Conservation (phyloP, 2,113 vertebrate genomes). For the Gasterosteus nipponicus region DNA sequence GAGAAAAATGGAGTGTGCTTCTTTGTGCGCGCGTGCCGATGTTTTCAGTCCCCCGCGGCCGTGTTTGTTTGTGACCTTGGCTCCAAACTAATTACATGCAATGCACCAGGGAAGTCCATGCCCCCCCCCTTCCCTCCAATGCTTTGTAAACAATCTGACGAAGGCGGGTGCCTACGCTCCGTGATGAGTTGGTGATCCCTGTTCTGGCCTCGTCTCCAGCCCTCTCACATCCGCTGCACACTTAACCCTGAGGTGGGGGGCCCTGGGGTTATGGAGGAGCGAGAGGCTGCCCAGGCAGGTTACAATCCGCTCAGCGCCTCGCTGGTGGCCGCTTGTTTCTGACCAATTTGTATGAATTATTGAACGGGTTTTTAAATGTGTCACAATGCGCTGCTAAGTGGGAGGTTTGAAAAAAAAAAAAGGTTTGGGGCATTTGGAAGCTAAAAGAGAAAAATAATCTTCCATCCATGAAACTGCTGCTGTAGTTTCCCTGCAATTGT, state of each 20-base stretch:
- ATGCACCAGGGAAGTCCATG: conserved; percentile 67
- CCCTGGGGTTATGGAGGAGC: conserved; percentile 8
- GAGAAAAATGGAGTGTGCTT: conserved; percentile 43
- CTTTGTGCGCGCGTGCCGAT: conserved; percentile 10
- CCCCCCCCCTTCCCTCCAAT: conserved; percentile 46
- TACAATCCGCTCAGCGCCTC: conserved; percentile 44
- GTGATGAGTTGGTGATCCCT: conserved; percentile 74
- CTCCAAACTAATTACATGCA: conserved; percentile 75
- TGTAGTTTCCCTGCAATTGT: background rate
- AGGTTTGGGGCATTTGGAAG: background rate
- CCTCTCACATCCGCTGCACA: conserved; percentile 62
- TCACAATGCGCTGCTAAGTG: conserved; percentile 13
- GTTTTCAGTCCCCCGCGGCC: conserved; percentile 36
- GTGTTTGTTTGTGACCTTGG: conserved; percentile 76
- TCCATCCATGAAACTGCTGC: conserved; percentile 20
- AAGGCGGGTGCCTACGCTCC: conserved; percentile 64
- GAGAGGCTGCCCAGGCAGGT: conserved; percentile 43
- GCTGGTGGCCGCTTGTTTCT: conserved; percentile 9
- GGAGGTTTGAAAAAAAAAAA: conserved; percentile 2
- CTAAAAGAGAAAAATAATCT: background rate
- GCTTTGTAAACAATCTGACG: conserved; percentile 73
- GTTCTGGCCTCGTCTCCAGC: conserved; percentile 65
- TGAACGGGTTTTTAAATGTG: conserved; percentile 36
- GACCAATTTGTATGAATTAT: conserved; percentile 32
- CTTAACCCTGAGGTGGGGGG: conserved; percentile 51